Evolutionary conservation across 2,888 invertebrate genomes (phyloP), one percentile per base, ranked within the genome.

Genomic region (Acleris cristana): DNA sequence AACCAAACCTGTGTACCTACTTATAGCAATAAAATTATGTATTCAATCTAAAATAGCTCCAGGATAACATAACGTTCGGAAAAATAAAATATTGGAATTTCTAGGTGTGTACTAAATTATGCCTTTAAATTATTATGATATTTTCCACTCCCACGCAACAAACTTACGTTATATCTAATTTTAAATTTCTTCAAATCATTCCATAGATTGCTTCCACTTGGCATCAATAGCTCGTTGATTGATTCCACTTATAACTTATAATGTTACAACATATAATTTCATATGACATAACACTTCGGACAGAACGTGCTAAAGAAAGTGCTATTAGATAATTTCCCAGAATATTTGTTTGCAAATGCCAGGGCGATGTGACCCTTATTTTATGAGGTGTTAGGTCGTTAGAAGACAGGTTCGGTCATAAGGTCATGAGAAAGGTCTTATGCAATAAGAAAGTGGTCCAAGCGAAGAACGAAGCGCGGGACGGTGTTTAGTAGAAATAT

Each of bases 381-480:
- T 40, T 14, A 34, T 40, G 21, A 14, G 54, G 30, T 34, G 51
- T 52, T 30, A 30, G 34, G 45, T 56, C 60, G 61, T 30, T 30
- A 21, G 56, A 62, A 56, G 73, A 74, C 72, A 72, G 74, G 77
- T 79, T 70, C 66, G 76, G 81, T 82, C 74, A 74, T 82, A 84
- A 88, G 87, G 87, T 87, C 85, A 76, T 86, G 85, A 79, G 87
- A 87, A 87, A 87, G 86, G 85, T 83, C 57, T 71, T 70, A 82
- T 74, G 83, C 73, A 89, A 88, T 76, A 40, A 34, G 23, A 55
- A 62, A 64, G 54, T 69, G 77, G 76, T 72, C 18, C 71, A 80
- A 82, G 63, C 55, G 45, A 71, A 19, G 56, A 70, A 71, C 23
- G 56, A 2, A 12, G 23, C 67, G 74, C 70, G 72, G 44, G 4